These are phyloP conservation scores for Watsonalla cultraria DNA, from an alignment of 2,888 invertebrate species.

Conservation along the genomic window DNA sequence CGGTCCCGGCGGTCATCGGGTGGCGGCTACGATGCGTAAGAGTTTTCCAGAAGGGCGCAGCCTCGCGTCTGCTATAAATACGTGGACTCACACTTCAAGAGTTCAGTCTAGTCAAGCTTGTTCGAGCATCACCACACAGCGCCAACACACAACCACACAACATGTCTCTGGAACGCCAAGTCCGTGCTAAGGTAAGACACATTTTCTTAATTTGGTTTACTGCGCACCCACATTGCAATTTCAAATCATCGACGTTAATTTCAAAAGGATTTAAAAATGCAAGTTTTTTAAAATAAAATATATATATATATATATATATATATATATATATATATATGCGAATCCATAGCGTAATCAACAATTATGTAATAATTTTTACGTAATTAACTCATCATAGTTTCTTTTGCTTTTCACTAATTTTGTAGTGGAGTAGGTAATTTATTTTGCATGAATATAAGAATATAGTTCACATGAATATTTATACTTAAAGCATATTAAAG, in stretches of 20 bases:
- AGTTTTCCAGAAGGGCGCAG: conserved; percentile 74
- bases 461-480: too few species aligned
- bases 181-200: conserved; percentile 89
- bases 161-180: conserved; percentile 96
- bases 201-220: conserved; percentile 9
- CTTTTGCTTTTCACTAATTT: too few species aligned
- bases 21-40: conserved; percentile 38
- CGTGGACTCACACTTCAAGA: conserved; percentile 60
- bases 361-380: too few species aligned
- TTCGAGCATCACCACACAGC: conserved; percentile 45
- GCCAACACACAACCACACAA: conserved; percentile 48
- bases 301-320: too few species aligned
- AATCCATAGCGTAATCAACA: too few species aligned
- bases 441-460: too few species aligned
- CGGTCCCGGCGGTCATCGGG: conserved; percentile 47
- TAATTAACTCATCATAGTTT: too few species aligned
- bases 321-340: too few species aligned
- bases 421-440: too few species aligned
- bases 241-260: background rate
- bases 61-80: conserved; percentile 67
- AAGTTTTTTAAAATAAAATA: too few species aligned
- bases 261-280: background rate
- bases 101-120: conserved; percentile 71
- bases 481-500: too few species aligned
- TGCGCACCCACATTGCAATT: background rate